phyloP scores from a whole-genome alignment of 2,888 invertebrate species.

The Pyrrhosoma nymphula region DNA sequence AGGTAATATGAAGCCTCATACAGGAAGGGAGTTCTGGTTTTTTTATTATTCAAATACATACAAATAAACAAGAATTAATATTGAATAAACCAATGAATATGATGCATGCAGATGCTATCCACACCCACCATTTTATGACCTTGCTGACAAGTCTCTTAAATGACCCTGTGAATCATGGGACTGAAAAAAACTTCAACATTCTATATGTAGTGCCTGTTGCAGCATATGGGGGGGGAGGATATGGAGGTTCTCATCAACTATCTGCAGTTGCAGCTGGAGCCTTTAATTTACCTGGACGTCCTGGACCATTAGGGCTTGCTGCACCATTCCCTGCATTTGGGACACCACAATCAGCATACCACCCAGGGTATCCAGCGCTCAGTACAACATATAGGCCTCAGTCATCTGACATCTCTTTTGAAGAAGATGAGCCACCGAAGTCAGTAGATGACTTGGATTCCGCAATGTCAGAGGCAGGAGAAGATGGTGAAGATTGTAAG shows the following conservation, averaged over 20 bases:
- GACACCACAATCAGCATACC: neutral
- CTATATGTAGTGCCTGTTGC: slow-evolving; percentile 20
- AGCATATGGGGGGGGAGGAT: neutral
- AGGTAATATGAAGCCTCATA: too few species aligned
- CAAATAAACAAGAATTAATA: too few species aligned
- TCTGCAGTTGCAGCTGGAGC: neutral
- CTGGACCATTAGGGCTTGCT: neutral
- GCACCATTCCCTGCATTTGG: neutral
- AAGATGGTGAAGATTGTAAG: neutral
- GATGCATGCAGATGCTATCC: too few species aligned
- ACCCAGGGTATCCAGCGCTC: neutral
- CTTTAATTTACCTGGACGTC: neutral
- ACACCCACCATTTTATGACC: neutral
- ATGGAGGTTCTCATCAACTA: neutral
- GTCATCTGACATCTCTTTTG: neutral
- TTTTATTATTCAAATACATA: too few species aligned
- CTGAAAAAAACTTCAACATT: neutral
- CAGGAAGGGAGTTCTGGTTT: too few species aligned
- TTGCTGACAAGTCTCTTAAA: neutral
- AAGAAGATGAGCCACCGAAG: neutral
- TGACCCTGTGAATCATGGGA: neutral
- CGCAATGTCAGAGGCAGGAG: neutral
- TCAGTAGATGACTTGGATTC: neutral
- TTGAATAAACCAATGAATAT: too few species aligned
- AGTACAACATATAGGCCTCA: neutral